A percentile compares a stretch with the other conserved stretches of the same genome.
Conservation (phyloP, 2,113 vertebrate species). For the Podarcis raffonei region DNA sequence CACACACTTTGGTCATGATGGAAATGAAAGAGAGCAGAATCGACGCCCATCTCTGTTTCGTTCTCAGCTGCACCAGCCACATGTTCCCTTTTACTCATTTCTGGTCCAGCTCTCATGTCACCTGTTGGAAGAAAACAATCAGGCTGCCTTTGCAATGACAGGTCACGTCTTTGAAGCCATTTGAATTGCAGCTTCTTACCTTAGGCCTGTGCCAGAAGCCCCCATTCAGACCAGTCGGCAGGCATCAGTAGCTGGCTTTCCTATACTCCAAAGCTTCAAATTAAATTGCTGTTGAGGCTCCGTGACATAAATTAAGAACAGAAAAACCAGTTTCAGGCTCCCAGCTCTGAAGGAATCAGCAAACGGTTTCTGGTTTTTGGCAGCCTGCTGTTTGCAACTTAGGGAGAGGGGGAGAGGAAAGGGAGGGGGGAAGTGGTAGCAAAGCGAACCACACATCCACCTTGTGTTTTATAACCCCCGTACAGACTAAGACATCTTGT, state of each 20-base stretch:
- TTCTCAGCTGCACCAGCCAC: constrained; percentile 27
- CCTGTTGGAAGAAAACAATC: constrained; percentile 39
- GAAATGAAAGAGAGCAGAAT: neutral
- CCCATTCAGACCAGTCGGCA: constrained; percentile 55
- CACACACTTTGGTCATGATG: neutral
- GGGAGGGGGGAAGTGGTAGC: constrained; percentile 39
- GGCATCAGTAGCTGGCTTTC: constrained; percentile 67
- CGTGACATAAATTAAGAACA: constrained; percentile 71
- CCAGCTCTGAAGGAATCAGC: constrained; percentile 63
- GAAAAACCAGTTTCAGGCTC: constrained; percentile 66
- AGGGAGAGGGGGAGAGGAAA: constrained; percentile 37
- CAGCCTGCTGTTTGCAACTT: constrained; percentile 57
- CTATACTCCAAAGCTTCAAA: constrained; percentile 56
- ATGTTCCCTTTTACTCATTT: constrained; percentile 25
- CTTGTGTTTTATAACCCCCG: constrained; percentile 50
- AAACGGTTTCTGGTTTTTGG: constrained; percentile 61
- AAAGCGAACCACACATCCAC: constrained; percentile 57
- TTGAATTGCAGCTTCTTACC: constrained; percentile 53
- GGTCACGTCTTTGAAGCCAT: constrained; percentile 60
- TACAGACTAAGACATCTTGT: constrained; percentile 59
- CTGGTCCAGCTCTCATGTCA: constrained; percentile 52
- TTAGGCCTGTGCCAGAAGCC: constrained; percentile 53
- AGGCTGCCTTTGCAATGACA: constrained; percentile 35
- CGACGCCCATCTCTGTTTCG: neutral
- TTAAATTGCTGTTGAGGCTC: constrained; percentile 69